Evolutionary conservation across 2,888 invertebrate genomes (phyloP).

Genomic region (Xestia c-nigrum): DNA sequence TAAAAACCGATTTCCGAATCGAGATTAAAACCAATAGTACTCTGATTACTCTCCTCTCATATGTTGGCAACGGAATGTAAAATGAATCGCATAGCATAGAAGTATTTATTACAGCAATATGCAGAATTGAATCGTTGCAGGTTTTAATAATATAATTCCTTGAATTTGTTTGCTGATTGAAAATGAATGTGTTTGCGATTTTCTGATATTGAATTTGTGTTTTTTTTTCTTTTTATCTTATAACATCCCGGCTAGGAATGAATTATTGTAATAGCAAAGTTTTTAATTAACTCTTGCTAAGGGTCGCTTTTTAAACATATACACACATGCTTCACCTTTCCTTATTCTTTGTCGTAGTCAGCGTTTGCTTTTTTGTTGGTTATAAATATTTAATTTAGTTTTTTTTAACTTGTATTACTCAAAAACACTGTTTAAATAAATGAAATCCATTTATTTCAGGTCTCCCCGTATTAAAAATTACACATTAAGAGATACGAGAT

Average conservation of each 20-base stretch:
- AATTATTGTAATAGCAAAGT: background rate
- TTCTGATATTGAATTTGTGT: background rate
- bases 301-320: background rate
- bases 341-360: too few relatives aligned
- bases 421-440: too few relatives aligned
- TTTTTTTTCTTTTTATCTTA: background rate
- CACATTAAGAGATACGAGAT: too few relatives aligned
- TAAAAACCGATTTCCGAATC: background rate
- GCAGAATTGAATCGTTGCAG: slow-evolving; percentile 20
- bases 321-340: too few relatives aligned
- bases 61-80: slow-evolving; percentile 9
- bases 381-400: too few relatives aligned
- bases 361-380: too few relatives aligned
- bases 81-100: slow-evolving; percentile 26
- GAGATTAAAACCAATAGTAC: slow-evolving; percentile 33
- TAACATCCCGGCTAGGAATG: background rate
- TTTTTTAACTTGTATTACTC: too few relatives aligned
- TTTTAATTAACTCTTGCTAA: background rate
- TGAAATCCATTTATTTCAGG: too few relatives aligned
- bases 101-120: slow-evolving; percentile 40
- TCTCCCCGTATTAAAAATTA: too few relatives aligned
- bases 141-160: background rate
- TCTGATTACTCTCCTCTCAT: background rate
- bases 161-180: background rate
- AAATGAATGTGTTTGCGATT: background rate